phyloP scores from a whole-genome alignment of 2,888 invertebrate species.

The Noctua janthina region DNA sequence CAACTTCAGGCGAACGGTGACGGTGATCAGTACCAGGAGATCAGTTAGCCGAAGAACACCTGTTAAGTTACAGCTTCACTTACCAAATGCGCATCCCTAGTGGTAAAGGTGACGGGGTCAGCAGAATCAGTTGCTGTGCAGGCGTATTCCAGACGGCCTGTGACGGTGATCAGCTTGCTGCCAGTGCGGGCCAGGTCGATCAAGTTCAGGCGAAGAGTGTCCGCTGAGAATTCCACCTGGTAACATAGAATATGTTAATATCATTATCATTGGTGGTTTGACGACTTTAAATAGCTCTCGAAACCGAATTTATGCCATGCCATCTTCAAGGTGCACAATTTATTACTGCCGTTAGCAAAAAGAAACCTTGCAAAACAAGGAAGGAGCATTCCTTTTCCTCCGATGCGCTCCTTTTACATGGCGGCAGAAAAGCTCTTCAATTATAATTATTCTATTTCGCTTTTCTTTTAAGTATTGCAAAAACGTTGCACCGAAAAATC shows the following conservation, averaged over 20 bases:
- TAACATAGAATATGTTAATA: constrained; percentile 44
- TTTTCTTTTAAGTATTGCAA: neutral
- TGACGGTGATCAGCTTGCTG: constrained; percentile 94
- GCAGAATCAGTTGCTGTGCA: constrained; percentile 96
- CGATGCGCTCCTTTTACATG: neutral
- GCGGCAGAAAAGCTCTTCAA: neutral
- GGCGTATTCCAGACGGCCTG: constrained; percentile 96
- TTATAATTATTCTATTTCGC: neutral
- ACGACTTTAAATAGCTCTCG: neutral
- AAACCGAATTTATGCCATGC: neutral
- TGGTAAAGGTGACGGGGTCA: constrained; percentile 97
- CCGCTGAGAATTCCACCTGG: constrained; percentile 97
- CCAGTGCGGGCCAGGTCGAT: constrained; percentile 96
- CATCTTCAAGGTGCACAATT: neutral
- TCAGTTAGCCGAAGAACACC: neutral
- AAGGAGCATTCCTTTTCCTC: neutral
- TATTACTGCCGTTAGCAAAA: too few species aligned
- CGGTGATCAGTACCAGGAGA: constrained; percentile 91
- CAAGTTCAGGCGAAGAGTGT: constrained; percentile 96
- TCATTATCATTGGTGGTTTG: neutral
- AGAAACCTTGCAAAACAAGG: neutral
- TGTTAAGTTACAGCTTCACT: constrained; percentile 74
- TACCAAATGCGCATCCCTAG: constrained; percentile 97
- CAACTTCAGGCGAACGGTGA: constrained; percentile 94
- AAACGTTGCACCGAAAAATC: neutral